A percentile compares a stretch with the other conserved stretches of the same genome.
These are phyloP conservation scores for Muntiacus reevesi DNA, from an alignment of 2,113 vertebrate genomes.

Conservation along the genomic window DNA sequence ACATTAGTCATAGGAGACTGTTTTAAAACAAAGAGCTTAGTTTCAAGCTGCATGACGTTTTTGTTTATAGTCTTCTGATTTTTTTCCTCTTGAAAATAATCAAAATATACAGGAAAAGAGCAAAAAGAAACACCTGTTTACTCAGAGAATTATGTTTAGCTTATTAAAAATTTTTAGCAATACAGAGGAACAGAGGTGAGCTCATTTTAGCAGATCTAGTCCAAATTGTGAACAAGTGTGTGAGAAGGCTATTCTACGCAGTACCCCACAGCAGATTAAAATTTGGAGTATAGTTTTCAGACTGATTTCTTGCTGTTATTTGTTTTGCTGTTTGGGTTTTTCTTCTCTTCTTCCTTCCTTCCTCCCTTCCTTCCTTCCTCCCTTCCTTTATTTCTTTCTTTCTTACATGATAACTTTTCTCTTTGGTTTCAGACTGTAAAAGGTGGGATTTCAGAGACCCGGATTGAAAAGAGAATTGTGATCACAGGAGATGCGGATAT, in stretches of 20 bases:
- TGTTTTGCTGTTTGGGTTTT: not conserved
- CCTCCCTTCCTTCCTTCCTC: not conserved
- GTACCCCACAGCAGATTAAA: not conserved
- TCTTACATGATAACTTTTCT: not conserved
- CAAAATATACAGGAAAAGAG: not conserved
- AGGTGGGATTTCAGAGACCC: conserved; percentile 97
- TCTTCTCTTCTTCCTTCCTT: not conserved
- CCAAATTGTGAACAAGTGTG: not conserved
- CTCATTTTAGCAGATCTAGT: not conserved
- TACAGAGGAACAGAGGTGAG: not conserved
- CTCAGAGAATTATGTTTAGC: not conserved
- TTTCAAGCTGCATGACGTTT: not conserved
- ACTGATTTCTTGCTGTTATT: not conserved
- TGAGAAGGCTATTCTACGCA: not conserved
- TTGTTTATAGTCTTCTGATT: not conserved
- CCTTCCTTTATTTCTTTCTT: not conserved
- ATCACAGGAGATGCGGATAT: conserved; percentile 97
- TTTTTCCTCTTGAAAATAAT: not conserved
- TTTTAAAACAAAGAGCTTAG: conserved; percentile 2
- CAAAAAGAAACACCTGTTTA: not conserved
- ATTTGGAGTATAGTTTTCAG: not conserved
- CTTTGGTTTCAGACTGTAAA: conserved; percentile 90
- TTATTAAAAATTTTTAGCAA: not conserved
- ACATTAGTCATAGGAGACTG: conserved; percentile 13
- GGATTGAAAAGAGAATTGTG: conserved; percentile 98